Base-by-base conservation (phyloP, 2,113 vertebrate genomes). In the Oreocharis arfaki region DNA sequence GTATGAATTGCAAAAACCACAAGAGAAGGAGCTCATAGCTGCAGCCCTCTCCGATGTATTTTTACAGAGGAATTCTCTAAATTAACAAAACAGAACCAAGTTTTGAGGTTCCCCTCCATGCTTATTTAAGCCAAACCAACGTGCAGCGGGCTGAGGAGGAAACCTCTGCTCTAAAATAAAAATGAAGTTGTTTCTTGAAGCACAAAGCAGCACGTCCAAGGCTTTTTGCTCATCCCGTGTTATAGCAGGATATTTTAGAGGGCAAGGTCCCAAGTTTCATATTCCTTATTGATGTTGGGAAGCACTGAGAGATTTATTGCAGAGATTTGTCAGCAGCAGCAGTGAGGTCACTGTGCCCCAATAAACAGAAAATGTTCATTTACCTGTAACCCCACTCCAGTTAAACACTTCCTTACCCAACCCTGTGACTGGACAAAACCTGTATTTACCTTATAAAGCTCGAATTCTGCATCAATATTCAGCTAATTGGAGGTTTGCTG, bases 401-500 rank as follows among this genome's bases (percentile, higher is more conserved):
- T 7, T 20, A 63, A 93, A 86, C 17, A 59, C 20, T 56, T 63
- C 85, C 91, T 69, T 37, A 30, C 23, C 70, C 67, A 93, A 19
- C 5, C 23, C 61, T n/a, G 9, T 19, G 64, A n/a, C 87, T 87
- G 35, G 9, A 89, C 42, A 56, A 92, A 96, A 89, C 88, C 64
- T 33, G 24, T 63, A 86, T 92, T 96, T 95, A 93, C 85, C 85
- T 89, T 10, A 91, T 90, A 78, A 90, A 97, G 83, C 88, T 65
- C 44, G 1, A 92, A 89, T 69, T 89, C 80, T 53, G 80, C 93
- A 82, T 53, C 76, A 82, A 27, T 49, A 39, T 68, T 3, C 73
- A 61, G 85, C 93, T 96, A 96, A 97, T 96, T 96, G 80, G 90
- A 79, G 92, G 93, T 42, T 96, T 94, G 56, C 86, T 87, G 61